Base-by-base conservation (phyloP, 2,113 vertebrate species). In the Herpetotheres cachinnans region DNA sequence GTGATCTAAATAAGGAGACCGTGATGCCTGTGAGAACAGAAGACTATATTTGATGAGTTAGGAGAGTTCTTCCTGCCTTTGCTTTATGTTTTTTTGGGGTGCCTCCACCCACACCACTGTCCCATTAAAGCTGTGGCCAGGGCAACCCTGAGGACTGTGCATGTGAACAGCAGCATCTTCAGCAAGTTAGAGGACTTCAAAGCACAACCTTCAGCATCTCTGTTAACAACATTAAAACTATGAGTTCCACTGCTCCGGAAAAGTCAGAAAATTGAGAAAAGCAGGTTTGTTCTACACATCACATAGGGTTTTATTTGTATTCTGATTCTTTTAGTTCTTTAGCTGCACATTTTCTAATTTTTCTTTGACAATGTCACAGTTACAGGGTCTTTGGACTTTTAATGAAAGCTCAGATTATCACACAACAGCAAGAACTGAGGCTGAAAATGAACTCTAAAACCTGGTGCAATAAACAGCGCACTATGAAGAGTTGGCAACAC, bases 131-230 rank as follows among this genome's bases (percentile, higher is more conserved):
- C 25, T 66, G 80, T 59, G 92, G 40, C 87, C 65, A 58, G 61
- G 36, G 21, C 52, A 93, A 58, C 54, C 58, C 74, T 94, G 79
- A 96, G 78, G 96, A 94, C 62, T 4, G 1, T 50, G 10, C 58
- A 49, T 44, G 58, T 79, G 93, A 95, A 76, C 66, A 85, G 77
- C 36, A 96, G 78, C 74, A 85, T 76, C 90, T 79, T 85, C 90
- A 96, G 66, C 82, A 93, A 56, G 29, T 81, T 42, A 65, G 36
- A 87, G 65, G 34, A 72, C 44, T 91, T 87, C 70, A 87, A 94
- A 94, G 66, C 22, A 44, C 40, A 66, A n/a, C 10, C 36, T 76
- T 89, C 78, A 91, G 19, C 20, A 65, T 59, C 71, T 95, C 58
- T 6, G 4, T 50, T 87, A 82, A 72, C 22, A 71, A 12, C 1